Base-by-base conservation (phyloP, 2,113 vertebrate species). In the Okapia johnstoni region DNA sequence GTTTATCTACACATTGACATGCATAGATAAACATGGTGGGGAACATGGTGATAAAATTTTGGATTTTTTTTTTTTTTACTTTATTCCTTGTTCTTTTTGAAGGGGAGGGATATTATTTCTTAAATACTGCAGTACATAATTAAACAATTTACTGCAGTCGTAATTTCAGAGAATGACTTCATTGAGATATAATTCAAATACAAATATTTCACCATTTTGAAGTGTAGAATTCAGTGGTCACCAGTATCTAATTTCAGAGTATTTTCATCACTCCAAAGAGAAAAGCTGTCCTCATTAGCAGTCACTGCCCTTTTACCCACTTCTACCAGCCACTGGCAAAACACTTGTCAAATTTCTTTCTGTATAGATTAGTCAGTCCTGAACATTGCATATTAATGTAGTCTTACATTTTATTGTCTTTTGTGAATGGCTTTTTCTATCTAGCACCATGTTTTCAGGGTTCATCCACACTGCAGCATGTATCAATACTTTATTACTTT, bases 241-340 rank as follows among this genome's bases (percentile, higher is more conserved):
- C 5, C 26, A 52, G 6, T 55, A 16, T 80, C 33, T 40, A 25
- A 63, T 93, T 94, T 92, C 33, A 96, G 55, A 90, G 30, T 70
- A 87, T 40, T 94, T 92, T 77, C 3, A 55, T 43, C 3, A 90
- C 30, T 43, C 12, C 25, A 66, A 28, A 52, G 66, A 46, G 52
- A 52, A 70, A 70, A 43, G 6, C 1, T 25, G 3, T n/a, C 15
- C 40, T 10, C 17, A 21, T 54, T 70, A 85, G 2, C 13, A 58
- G 33, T 60, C 50, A 14, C 13, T 9, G 2, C 1, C 25, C 8
- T 66, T 33, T 81, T 70, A 88, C 17, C 7, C 16, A 2, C 11
- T 66, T 90, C 5, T n/a, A n/a, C 43, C 2, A 7, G 46, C 1
- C 9, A 2, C 15, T 70, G 30, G 15, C 5, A 88, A 90, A 81